These are phyloP conservation scores for Patiria miniata DNA, from an alignment of 35 echinoderm and acorn worm genomes.

Conservation along the genomic window DNA sequence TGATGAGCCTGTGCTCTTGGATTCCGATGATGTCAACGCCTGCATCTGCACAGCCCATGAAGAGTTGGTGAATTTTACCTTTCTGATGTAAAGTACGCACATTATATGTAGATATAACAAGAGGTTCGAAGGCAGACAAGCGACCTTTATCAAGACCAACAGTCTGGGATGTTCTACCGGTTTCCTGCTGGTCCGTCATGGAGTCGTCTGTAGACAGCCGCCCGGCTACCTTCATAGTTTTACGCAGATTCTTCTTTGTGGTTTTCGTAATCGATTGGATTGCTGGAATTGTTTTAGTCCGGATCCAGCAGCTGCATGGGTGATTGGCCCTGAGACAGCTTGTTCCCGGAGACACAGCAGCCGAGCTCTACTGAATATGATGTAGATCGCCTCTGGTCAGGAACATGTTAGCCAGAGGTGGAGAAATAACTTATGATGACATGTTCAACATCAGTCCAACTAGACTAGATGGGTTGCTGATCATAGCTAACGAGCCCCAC, in stretches of 20 bases:
- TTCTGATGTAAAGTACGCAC: constrained; percentile 3
- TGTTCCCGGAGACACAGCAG: constrained; percentile 16
- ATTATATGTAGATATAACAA: constrained; percentile 41
- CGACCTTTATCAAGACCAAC: constrained; percentile 38
- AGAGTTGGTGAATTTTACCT: constrained; percentile 48
- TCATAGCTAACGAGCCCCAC: too few relatives aligned
- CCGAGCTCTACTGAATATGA: too few relatives aligned
- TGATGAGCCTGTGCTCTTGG: constrained; percentile 40
- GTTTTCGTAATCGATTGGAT: constrained; percentile 37
- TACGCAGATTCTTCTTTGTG: constrained; percentile 22
- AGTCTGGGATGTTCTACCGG: constrained; percentile 38
- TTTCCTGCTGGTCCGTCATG: too few relatives aligned
- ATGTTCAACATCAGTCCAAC: not conserved
- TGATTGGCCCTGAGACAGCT: constrained; percentile 34
- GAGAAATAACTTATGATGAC: not conserved
- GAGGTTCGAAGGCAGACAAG: constrained; percentile 46
- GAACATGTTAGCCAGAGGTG: not conserved
- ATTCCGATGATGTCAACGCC: constrained; percentile 38
- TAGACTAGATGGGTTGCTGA: too few relatives aligned
- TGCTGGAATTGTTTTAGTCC: constrained; percentile 17
- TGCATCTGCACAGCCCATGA: constrained; percentile 41
- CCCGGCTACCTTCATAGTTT: constrained; percentile 17
- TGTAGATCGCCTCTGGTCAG: too few relatives aligned
- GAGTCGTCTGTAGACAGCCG: constrained; percentile 27
- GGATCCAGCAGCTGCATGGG: not conserved